A percentile compares a stretch with the other conserved stretches of the same genome.
Conservation (phyloP, 2,888 invertebrate species). For the Pimpla rufipes region DNA sequence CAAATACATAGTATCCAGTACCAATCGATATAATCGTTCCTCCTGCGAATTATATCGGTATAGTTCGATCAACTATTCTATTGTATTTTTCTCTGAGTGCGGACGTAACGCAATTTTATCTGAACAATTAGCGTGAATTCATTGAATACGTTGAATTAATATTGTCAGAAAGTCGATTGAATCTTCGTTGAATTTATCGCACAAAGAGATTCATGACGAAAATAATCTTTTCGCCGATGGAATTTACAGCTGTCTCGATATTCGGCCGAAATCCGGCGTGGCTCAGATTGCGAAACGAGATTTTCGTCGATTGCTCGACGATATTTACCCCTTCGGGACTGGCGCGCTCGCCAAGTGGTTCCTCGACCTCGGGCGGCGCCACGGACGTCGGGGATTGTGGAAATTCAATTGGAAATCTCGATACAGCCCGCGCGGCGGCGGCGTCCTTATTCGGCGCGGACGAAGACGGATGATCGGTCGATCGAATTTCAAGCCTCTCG, state of each 20-base stretch:
- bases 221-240: no score
- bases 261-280: neutral
- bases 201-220: no score
- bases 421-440: conserved; percentile 38
- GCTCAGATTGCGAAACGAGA: neutral
- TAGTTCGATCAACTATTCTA: no score
- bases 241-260: neutral
- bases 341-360: conserved; percentile 91
- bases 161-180: no score
- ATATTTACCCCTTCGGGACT: conserved; percentile 91
- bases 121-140: no score
- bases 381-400: conserved; percentile 71
- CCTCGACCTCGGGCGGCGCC: conserved; percentile 74
- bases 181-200: no score
- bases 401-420: conserved; percentile 81
- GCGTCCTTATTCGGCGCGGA: conserved; percentile 38
- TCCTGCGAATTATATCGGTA: no score
- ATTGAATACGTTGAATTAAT: no score
- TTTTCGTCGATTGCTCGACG: conserved; percentile 39
- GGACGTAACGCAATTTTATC: no score
- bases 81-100: no score
- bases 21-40: no score
- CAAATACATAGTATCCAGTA: no score
- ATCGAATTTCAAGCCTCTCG: conserved; percentile 79
- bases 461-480: conserved; percentile 52